These are phyloP conservation scores for Zonotrichia leucophrys DNA, from an alignment of 2,113 vertebrate species.

Conservation along the genomic window DNA sequence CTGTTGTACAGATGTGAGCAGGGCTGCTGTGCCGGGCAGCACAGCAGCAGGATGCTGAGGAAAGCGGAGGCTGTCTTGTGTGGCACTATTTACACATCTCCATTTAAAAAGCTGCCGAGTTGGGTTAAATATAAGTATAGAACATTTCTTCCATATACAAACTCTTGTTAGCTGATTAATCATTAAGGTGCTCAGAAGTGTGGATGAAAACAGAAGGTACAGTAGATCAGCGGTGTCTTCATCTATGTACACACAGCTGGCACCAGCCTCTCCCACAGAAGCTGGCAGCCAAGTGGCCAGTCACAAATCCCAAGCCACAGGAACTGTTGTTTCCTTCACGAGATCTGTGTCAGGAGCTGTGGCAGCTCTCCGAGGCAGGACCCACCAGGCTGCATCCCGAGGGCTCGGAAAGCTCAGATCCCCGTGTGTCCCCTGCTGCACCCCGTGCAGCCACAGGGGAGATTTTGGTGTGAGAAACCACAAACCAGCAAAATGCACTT, in stretches of 20 bases:
- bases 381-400: neutral
- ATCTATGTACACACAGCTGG: neutral
- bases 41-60: neutral
- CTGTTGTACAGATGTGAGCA: neutral
- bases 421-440: neutral
- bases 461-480: neutral
- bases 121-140: constrained; percentile 57
- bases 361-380: neutral
- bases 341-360: neutral
- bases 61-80: neutral
- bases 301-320: rapidly evolving
- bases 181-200: constrained; percentile 67
- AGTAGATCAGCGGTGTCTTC: neutral
- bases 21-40: neutral
- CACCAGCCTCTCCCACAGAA: neutral
- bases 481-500: neutral
- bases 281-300: neutral
- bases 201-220: constrained; percentile 15
- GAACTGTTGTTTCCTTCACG: neutral
- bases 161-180: constrained; percentile 30
- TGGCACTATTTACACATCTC: constrained; percentile 61
- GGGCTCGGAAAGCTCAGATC: neutral
- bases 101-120: neutral
- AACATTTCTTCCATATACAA: constrained; percentile 42
- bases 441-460: neutral